These are phyloP conservation scores for Gortyna flavago DNA, from an alignment of 2,888 invertebrate genomes.

Conservation along the genomic window DNA sequence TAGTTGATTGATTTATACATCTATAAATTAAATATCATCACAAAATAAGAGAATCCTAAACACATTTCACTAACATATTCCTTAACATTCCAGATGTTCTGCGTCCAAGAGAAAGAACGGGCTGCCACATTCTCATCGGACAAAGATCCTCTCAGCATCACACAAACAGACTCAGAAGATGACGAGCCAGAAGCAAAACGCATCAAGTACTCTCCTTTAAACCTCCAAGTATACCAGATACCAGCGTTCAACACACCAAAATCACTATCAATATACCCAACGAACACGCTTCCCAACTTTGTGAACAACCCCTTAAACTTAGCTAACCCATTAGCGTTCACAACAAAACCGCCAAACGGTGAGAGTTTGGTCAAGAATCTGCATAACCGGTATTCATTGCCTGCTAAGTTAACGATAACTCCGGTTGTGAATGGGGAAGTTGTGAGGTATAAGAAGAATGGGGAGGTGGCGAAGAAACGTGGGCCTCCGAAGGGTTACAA, in stretches of 20 bases:
- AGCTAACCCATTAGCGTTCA: constrained; percentile 82
- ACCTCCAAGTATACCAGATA: constrained; percentile 86
- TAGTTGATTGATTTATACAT: background rate
- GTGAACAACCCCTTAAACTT: constrained; percentile 86
- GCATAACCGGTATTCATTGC: constrained; percentile 82
- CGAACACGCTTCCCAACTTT: constrained; percentile 80
- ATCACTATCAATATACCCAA: constrained; percentile 81
- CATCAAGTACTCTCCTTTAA: constrained; percentile 80
- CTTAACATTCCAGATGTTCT: constrained; percentile 83
- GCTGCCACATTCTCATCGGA: constrained; percentile 70
- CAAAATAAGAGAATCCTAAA: background rate
- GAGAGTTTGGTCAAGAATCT: constrained; percentile 81
- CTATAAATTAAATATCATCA: background rate
- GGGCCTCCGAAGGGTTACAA: constrained; percentile 87
- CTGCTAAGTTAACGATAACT: constrained; percentile 83
- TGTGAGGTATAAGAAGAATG: constrained; percentile 87
- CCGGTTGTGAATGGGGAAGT: constrained; percentile 80
- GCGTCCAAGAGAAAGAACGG: constrained; percentile 83
- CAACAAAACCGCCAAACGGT: constrained; percentile 72
- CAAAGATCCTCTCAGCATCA: constrained; percentile 77
- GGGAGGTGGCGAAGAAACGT: constrained; percentile 85
- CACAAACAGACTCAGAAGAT: constrained; percentile 82
- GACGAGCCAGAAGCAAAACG: constrained; percentile 84
- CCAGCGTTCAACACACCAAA: constrained; percentile 83
- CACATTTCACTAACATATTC: background rate